phyloP scores from a whole-genome alignment of 2,797 vertebrate species.

The Todus mexicanus region DNA sequence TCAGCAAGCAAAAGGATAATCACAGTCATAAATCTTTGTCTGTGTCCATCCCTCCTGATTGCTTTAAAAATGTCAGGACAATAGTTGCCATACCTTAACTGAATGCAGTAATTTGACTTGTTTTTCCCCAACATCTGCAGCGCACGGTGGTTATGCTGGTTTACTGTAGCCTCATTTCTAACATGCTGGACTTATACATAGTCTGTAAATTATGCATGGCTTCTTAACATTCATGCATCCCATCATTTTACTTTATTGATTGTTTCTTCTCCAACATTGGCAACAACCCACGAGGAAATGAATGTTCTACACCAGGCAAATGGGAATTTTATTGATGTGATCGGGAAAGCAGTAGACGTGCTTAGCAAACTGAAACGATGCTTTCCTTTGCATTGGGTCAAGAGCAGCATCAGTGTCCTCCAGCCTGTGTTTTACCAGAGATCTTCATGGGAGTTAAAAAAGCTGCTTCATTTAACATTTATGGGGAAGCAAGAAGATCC shows the following conservation, averaged over 20 bases:
- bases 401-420: not conserved
- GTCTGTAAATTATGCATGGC: not conserved
- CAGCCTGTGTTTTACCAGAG: not conserved
- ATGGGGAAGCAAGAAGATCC: not conserved
- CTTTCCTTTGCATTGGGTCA: not conserved
- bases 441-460: not conserved
- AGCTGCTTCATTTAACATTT: not conserved
- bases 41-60: not conserved
- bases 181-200: not conserved
- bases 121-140: not conserved
- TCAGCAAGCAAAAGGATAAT: conserved; percentile 75
- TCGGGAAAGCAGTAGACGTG: not conserved
- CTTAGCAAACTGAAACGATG: not conserved
- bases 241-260: conserved; percentile 29
- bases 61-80: conserved; percentile 8
- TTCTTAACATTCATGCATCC: conserved; percentile 5
- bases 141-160: not conserved
- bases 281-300: conserved; percentile 1
- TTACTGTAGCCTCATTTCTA: not conserved
- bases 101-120: not conserved
- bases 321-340: conserved; percentile 26
- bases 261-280: not conserved
- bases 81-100: conserved; percentile 14
- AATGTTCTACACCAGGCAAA: conserved; percentile 32
- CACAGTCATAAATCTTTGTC: conserved; percentile 67